Evolutionary conservation across 2,797 vertebrate genomes (phyloP).

Genomic region (Spea hammondii): DNA sequence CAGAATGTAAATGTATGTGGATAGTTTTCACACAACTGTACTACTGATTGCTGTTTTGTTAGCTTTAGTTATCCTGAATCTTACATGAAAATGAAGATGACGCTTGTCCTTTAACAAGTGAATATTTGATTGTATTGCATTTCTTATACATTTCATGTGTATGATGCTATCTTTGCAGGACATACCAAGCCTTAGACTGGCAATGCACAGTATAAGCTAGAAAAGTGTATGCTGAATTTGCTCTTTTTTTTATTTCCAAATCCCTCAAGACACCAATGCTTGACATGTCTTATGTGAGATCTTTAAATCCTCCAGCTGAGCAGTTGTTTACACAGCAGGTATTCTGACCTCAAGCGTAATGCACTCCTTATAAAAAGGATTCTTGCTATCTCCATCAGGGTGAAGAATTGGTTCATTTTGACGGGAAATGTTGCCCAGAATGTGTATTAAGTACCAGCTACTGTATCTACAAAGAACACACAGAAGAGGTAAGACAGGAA

Average conservation of each 20-base stretch:
- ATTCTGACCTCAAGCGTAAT: conserved; percentile 1
- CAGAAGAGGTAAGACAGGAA: conserved; percentile 68
- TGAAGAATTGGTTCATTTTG: conserved; percentile 77
- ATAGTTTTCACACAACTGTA: too few relatives aligned
- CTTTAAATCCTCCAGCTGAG: conserved; percentile 26
- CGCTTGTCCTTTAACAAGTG: too few relatives aligned
- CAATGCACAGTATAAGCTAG: not conserved
- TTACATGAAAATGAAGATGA: too few relatives aligned
- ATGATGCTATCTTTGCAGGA: too few relatives aligned
- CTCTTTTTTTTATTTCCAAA: not conserved
- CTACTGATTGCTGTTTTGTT: too few relatives aligned
- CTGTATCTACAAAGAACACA: conserved; percentile 72
- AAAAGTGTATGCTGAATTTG: conserved; percentile 7
- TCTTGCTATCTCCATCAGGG: conserved; percentile 67
- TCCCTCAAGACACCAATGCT: not conserved
- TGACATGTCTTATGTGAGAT: conserved; percentile 9
- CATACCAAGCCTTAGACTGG: too few relatives aligned
- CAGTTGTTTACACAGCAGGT: conserved; percentile 3
- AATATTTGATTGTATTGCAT: too few relatives aligned
- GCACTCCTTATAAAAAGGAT: conserved; percentile 13
- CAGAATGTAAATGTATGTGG: too few relatives aligned
- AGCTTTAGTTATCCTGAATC: too few relatives aligned
- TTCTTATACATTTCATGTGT: too few relatives aligned
- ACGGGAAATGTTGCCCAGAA: conserved; percentile 87
- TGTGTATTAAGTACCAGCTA: conserved; percentile 70